Evolutionary conservation across 2,797 vertebrate genomes (phyloP).

Genomic region (Sebastiscus albofasciatus): DNA sequence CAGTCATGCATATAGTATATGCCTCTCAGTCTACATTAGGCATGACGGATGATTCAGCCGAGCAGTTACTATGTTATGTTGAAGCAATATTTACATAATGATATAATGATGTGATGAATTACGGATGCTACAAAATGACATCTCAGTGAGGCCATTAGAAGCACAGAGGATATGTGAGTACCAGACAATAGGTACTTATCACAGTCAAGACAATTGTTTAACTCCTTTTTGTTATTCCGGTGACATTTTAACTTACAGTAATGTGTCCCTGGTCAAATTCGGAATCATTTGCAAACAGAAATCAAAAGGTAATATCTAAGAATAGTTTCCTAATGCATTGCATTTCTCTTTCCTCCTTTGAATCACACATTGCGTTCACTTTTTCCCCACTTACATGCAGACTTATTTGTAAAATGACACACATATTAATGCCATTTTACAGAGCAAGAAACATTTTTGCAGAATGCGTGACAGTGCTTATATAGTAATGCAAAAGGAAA

Average conservation of each 20-base stretch:
- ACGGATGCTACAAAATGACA: background rate
- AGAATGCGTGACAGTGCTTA: background rate
- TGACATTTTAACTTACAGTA: background rate
- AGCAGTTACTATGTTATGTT: background rate
- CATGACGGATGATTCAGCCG: slow-evolving; percentile 15
- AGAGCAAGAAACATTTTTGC: background rate
- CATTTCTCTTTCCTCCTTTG: background rate
- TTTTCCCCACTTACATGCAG: background rate
- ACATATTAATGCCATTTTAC: background rate
- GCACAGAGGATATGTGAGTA: background rate
- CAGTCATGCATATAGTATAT: background rate
- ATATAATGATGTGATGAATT: background rate
- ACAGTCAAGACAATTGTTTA: background rate
- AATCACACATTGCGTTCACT: background rate
- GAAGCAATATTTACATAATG: slow-evolving; percentile 9
- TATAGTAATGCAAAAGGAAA: background rate
- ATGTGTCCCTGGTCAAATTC: background rate
- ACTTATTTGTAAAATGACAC: background rate
- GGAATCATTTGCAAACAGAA: background rate
- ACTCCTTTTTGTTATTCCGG: background rate
- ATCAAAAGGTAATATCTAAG: background rate
- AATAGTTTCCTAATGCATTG: background rate
- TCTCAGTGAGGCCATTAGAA: background rate
- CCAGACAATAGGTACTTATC: background rate
- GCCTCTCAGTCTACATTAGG: background rate